Conservation (phyloP, 2,888 invertebrate genomes). For the Stratiomys singularior region DNA sequence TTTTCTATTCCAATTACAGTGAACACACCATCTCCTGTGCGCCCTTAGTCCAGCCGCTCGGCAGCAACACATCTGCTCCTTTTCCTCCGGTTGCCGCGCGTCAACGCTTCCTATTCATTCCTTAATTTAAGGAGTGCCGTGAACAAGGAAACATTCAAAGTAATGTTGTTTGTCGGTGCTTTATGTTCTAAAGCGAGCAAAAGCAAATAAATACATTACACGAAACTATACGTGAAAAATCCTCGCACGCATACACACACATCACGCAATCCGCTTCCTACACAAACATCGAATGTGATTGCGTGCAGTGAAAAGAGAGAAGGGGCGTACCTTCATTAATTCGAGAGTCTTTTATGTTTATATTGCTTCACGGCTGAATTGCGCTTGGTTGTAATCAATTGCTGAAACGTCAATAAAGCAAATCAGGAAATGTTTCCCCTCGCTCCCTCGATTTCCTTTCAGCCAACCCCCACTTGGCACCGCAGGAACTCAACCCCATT, state of each 20-base stretch:
- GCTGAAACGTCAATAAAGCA: constrained; percentile 51
- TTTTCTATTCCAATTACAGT: constrained; percentile 46
- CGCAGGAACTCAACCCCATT: neutral
- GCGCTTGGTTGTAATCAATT: constrained; percentile 50
- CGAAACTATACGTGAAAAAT: constrained; percentile 8
- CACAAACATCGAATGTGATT: constrained; percentile 43
- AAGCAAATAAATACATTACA: constrained; percentile 25
- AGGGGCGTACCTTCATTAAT: constrained; percentile 48
- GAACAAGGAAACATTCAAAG: constrained; percentile 43
- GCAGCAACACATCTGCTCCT: constrained; percentile 13
- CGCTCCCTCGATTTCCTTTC: neutral
- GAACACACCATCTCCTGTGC: constrained; percentile 35
- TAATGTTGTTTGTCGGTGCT: constrained; percentile 43
- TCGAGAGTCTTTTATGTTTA: constrained; percentile 47
- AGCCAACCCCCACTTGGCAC: neutral
- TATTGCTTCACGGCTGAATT: constrained; percentile 50
- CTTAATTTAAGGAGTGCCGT: constrained; percentile 44
- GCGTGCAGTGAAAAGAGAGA: constrained; percentile 40
- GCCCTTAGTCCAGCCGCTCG: neutral
- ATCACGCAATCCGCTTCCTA: constrained; percentile 40
- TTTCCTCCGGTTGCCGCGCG: neutral
- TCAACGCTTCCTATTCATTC: constrained; percentile 33
- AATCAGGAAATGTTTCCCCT: constrained; percentile 45
- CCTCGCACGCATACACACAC: constrained; percentile 33
- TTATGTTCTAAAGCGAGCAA: constrained; percentile 22